phyloP scores from a whole-genome alignment of 64 coral and sea anemone species.

The Trachythela sp. region DNA sequence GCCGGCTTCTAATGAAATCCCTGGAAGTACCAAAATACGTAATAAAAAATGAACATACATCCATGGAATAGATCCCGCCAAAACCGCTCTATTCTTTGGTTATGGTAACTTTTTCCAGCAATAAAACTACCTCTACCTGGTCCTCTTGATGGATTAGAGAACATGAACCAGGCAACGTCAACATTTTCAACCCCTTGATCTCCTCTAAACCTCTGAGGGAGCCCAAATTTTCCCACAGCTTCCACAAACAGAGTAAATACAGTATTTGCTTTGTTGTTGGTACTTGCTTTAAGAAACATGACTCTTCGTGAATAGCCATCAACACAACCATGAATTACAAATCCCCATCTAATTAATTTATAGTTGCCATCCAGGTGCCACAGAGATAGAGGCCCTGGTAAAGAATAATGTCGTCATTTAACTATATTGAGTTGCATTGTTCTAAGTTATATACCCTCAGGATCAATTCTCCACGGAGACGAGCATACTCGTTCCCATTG shows the following conservation, averaged over 20 bases:
- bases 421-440: constrained; percentile 20
- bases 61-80: constrained; percentile 31
- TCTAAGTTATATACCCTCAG: neutral
- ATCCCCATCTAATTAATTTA: neutral
- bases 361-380: constrained; percentile 9
- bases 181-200: neutral
- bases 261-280: constrained; percentile 2
- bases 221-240: neutral
- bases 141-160: constrained; percentile 16
- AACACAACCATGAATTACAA: constrained; percentile 11
- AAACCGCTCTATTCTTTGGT: constrained; percentile 10
- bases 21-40: constrained; percentile 14
- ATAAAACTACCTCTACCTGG: constrained; percentile 36
- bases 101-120: constrained; percentile 29
- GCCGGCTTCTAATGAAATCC: too few species aligned
- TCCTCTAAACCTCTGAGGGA: neutral
- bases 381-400: neutral
- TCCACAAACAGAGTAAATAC: neutral
- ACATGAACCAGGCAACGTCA: constrained; percentile 31
- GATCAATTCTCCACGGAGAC: constrained; percentile 31
- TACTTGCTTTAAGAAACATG: neutral
- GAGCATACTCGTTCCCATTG: constrained; percentile 26
- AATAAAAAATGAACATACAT: constrained; percentile 11
- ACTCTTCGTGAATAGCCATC: neutral
- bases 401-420: neutral